Evolutionary conservation across 2,888 invertebrate species (phyloP).

Genomic region (Drepana falcataria): DNA sequence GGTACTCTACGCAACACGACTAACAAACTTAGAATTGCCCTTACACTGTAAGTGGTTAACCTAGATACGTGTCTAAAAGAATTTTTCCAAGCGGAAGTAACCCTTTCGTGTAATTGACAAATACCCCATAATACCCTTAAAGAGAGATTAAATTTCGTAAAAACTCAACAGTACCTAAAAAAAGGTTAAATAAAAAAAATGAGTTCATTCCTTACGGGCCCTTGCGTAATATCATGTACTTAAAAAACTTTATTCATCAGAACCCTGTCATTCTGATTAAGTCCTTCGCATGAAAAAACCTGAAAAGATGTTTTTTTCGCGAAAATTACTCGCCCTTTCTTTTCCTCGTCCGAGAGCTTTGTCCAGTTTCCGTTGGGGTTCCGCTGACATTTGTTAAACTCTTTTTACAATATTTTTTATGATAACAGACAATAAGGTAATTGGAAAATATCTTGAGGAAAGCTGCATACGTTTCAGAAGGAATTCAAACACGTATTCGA

Average conservation of each 20-base stretch:
- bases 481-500: too few species aligned
- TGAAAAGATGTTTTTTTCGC: conserved; percentile 18
- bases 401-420: background rate
- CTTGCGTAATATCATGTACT: conserved; percentile 6
- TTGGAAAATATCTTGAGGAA: too few species aligned
- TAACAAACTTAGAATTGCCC: too few species aligned
- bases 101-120: background rate
- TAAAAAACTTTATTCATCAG: conserved; percentile 16
- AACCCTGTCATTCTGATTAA: conserved; percentile 12
- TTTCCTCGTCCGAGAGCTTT: conserved; percentile 9
- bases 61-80: too few species aligned
- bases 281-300: conserved; percentile 13
- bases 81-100: too few species aligned
- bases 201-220: background rate
- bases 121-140: background rate
- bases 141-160: background rate
- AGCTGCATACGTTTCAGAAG: too few species aligned
- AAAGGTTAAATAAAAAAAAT: conserved; percentile 4
- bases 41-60: too few species aligned
- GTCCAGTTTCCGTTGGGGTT: conserved; percentile 16
- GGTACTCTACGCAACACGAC: too few species aligned
- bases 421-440: background rate
- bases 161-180: conserved; percentile 3
- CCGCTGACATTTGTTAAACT: conserved; percentile 3
- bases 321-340: conserved; percentile 18